Evolutionary conservation across 2,797 vertebrate genomes (phyloP).

Genomic region (Buceros bicornis): DNA sequence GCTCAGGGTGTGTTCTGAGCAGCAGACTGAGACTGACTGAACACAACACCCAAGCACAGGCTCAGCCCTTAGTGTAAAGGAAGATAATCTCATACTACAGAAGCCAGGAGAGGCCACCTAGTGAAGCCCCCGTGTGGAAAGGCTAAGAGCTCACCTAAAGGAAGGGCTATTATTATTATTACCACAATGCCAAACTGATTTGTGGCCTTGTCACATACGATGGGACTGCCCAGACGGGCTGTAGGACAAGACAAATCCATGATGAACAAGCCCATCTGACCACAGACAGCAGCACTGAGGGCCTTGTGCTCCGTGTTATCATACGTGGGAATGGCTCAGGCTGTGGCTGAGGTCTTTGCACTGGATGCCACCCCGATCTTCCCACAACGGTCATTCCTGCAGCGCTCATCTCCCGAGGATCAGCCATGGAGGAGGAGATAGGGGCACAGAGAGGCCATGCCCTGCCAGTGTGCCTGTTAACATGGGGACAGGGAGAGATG

Average conservation of each 20-base stretch:
- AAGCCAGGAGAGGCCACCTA: background rate
- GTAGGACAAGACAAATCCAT: background rate
- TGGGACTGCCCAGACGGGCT: background rate
- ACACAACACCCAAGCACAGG: background rate
- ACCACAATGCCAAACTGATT: background rate
- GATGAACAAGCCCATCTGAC: background rate
- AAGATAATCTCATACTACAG: background rate
- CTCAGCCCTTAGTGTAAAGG: background rate
- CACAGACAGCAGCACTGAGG: background rate
- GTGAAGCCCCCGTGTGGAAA: background rate
- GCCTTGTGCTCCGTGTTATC: fast-evolving
- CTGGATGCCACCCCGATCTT: background rate
- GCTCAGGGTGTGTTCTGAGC: background rate
- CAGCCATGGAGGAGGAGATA: background rate
- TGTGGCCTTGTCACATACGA: background rate
- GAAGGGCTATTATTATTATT: background rate
- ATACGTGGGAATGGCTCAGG: fast-evolving
- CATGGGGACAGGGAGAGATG: background rate
- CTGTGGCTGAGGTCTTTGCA: fast-evolving
- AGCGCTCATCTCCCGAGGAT: fast-evolving
- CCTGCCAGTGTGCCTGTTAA: background rate
- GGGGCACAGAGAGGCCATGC: background rate
- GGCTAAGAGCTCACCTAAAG: background rate
- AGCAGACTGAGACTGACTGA: background rate
- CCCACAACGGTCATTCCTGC: background rate